phyloP scores from a whole-genome alignment of 2,113 vertebrate genomes.

The Fregetta grallaria region DNA sequence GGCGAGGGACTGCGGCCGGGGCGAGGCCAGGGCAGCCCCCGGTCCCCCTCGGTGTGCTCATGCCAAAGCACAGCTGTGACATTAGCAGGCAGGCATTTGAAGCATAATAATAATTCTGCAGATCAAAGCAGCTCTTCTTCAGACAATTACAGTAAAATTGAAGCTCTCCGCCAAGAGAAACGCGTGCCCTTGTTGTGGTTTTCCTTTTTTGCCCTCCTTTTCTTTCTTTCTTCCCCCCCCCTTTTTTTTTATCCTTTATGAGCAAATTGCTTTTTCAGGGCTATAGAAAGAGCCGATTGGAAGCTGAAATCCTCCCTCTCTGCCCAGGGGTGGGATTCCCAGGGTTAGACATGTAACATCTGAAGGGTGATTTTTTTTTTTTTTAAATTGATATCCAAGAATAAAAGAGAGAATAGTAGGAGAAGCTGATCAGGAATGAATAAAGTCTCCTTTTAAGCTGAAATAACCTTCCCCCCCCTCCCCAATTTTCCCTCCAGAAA shows the following conservation, averaged over 20 bases:
- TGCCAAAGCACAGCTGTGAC: conserved; percentile 70
- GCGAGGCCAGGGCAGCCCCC: background rate
- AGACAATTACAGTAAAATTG: conserved; percentile 82
- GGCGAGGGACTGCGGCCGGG: background rate
- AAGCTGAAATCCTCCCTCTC: conserved; percentile 77
- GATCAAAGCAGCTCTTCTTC: conserved; percentile 80
- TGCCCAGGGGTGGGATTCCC: conserved; percentile 78
- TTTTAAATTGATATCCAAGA: conserved; percentile 80
- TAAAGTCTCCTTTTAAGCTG: conserved; percentile 85
- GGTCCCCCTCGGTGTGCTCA: background rate
- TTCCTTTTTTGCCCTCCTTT: conserved; percentile 60
- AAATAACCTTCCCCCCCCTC: conserved; percentile 72
- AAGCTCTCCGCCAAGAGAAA: conserved; percentile 77
- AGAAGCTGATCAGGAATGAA: conserved; percentile 85
- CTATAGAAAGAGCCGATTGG: conserved; percentile 76
- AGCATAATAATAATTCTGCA: conserved; percentile 73
- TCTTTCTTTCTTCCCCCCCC: background rate
- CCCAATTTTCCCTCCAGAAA: conserved; percentile 80
- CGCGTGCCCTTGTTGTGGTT: conserved; percentile 71
- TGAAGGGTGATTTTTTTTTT: conserved; percentile 79
- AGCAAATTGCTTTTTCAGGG: conserved; percentile 82
- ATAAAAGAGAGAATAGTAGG: conserved; percentile 82
- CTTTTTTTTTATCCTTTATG: conserved; percentile 71
- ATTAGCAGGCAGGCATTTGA: conserved; percentile 56
- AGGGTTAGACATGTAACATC: conserved; percentile 76